A percentile compares a stretch with the other conserved stretches of the same genome.
phyloP scores from a whole-genome alignment of 2,888 invertebrate species.

The Melanargia galathea region DNA sequence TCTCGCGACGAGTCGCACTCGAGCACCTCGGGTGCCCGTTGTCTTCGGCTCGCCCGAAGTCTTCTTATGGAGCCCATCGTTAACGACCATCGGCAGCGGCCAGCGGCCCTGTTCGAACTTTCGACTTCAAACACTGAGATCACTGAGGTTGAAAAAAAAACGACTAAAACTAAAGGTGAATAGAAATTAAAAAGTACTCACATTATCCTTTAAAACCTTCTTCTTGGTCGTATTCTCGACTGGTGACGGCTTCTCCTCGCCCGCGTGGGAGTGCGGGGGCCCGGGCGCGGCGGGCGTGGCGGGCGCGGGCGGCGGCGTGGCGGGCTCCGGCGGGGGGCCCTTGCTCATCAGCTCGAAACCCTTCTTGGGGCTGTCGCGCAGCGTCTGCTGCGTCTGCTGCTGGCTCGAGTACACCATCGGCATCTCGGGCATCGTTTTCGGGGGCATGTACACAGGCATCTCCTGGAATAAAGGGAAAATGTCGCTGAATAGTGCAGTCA shows the following conservation, averaged over 20 bases:
- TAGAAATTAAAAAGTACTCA: slow-evolving; percentile 16
- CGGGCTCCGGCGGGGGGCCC: slow-evolving; percentile 32
- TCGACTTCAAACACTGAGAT: too few relatives aligned
- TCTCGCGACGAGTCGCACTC: too few relatives aligned
- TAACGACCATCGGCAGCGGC: too few relatives aligned
- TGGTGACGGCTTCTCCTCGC: slow-evolving; percentile 12
- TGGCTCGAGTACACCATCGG: slow-evolving; percentile 59
- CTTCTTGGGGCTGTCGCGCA: slow-evolving; percentile 71
- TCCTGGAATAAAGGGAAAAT: slow-evolving; percentile 48
- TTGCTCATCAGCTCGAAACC: slow-evolving; percentile 54
- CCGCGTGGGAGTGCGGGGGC: slow-evolving; percentile 36
- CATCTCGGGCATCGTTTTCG: slow-evolving; percentile 70
- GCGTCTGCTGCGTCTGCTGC: slow-evolving; percentile 60
- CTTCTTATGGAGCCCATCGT: too few relatives aligned
- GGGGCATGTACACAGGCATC: slow-evolving; percentile 56
- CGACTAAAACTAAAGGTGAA: not conserved
- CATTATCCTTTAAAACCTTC: slow-evolving; percentile 42
- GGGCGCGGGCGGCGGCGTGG: slow-evolving; percentile 37
- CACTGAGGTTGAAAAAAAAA: too few relatives aligned
- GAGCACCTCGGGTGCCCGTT: too few relatives aligned
- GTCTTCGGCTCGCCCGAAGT: too few relatives aligned
- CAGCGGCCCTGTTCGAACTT: too few relatives aligned
- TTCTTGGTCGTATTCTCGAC: slow-evolving; percentile 45
- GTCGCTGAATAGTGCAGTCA: too few relatives aligned
- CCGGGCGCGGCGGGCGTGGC: slow-evolving; percentile 38